A percentile compares a stretch with the other conserved stretches of the same genome.
Conservation (phyloP, 1,140 invertebrate species). For the Papilio dardanus region DNA sequence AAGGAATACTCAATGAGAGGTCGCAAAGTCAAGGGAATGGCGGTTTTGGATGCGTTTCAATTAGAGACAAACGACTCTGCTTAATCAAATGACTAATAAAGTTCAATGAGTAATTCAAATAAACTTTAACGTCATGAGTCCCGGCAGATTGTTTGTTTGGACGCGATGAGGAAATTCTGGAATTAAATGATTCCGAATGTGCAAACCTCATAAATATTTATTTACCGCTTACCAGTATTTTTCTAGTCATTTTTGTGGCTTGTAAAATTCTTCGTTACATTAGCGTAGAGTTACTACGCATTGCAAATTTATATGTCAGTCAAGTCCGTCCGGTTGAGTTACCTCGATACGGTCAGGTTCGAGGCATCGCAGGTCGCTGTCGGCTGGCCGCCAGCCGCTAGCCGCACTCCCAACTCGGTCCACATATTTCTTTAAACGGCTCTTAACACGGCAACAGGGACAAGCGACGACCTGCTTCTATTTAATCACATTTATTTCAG, state of each 20-base stretch:
- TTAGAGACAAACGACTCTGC: conserved; percentile 66
- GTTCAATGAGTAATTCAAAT: conserved; percentile 73
- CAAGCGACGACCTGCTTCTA: conserved; percentile 33
- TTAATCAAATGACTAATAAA: conserved; percentile 73
- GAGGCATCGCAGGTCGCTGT: conserved; percentile 52
- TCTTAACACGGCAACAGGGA: conserved; percentile 51
- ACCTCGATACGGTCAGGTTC: conserved; percentile 78
- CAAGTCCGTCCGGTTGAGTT: conserved; percentile 76
- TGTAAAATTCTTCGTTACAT: not conserved
- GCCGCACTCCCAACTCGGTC: conserved; percentile 61
- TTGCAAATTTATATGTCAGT: conserved; percentile 66
- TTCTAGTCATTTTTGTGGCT: not conserved
- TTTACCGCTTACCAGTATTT: not conserved
- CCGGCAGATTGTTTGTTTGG: conserved; percentile 45
- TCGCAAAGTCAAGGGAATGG: conserved; percentile 46
- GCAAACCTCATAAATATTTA: not conserved
- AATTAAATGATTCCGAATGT: conserved; percentile 33
- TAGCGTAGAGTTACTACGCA: conserved; percentile 37
- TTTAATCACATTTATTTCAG: conserved; percentile 39
- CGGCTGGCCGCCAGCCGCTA: too few species aligned
- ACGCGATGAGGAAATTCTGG: conserved; percentile 19
- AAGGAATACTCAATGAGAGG: conserved; percentile 34
- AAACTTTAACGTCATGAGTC: conserved; percentile 61
- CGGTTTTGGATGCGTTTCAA: conserved; percentile 67
- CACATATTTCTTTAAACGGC: conserved; percentile 61